Conservation (phyloP, 2,113 vertebrate species). For the Recurvirostra avosetta region DNA sequence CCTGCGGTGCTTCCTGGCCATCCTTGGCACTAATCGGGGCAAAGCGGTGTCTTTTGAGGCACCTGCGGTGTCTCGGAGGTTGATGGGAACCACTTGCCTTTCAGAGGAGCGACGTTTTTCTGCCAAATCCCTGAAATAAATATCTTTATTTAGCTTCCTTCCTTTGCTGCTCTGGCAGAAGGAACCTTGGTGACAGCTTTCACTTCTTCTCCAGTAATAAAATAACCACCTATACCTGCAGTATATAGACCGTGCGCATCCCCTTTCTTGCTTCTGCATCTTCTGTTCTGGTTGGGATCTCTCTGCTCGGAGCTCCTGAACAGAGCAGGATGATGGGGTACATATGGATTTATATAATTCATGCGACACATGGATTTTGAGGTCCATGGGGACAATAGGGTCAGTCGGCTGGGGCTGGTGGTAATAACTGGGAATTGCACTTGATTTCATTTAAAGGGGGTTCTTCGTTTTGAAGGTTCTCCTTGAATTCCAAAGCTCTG, state of each 20-base stretch:
- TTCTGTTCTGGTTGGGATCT: background rate
- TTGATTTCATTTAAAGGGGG: background rate
- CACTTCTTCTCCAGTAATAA: background rate
- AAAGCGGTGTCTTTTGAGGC: background rate
- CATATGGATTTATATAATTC: background rate
- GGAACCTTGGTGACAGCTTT: background rate
- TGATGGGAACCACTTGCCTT: background rate
- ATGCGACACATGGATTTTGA: background rate
- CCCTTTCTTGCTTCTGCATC: background rate
- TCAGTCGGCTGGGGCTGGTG: background rate
- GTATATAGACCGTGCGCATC: background rate
- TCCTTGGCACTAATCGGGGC: background rate
- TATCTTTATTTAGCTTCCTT: background rate
- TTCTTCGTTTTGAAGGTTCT: background rate
- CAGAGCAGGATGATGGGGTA: background rate
- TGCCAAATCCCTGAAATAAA: background rate
- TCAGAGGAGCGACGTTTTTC: background rate
- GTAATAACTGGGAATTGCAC: background rate
- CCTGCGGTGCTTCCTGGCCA: background rate
- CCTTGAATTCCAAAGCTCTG: background rate
- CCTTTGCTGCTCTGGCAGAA: background rate
- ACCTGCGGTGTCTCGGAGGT: background rate
- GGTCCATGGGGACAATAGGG: accelerated
- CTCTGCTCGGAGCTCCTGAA: background rate
- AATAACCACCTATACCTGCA: background rate